Conservation (phyloP, 2,888 invertebrate genomes). For the Cynaeus angustus region DNA sequence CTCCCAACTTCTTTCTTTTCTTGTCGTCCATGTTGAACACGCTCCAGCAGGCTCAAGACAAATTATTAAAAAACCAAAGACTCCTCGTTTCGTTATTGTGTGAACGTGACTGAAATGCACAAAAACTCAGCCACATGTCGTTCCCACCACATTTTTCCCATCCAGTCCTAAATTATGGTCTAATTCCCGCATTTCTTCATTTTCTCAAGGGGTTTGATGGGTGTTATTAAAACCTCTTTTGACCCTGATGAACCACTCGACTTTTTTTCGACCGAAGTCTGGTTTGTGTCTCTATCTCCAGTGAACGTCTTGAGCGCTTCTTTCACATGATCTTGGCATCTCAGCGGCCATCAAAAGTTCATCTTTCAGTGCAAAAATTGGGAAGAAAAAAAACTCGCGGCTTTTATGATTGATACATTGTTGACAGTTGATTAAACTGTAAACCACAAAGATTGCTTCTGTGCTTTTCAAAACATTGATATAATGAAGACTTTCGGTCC, state of each 20-base stretch:
- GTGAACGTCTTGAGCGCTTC: slow-evolving; percentile 47
- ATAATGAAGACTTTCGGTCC: background rate
- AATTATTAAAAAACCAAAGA: slow-evolving; percentile 18
- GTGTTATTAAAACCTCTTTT: slow-evolving; percentile 51
- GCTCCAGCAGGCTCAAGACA: slow-evolving; percentile 8
- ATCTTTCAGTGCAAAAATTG: too few relatives aligned
- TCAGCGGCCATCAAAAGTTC: slow-evolving; percentile 22
- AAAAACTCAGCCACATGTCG: slow-evolving; percentile 33
- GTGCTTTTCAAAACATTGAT: too few relatives aligned
- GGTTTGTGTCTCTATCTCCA: slow-evolving; percentile 53
- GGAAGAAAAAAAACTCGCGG: slow-evolving; percentile 15
- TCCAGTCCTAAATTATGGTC: slow-evolving; percentile 25
- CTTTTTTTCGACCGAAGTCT: slow-evolving; percentile 52
- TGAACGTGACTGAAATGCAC: slow-evolving; percentile 41
- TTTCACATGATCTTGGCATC: slow-evolving; percentile 37
- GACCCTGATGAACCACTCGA: slow-evolving; percentile 48
- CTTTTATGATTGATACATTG: slow-evolving; percentile 29
- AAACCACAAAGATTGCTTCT: too few relatives aligned
- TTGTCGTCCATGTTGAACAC: slow-evolving; percentile 11
- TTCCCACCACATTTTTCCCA: slow-evolving; percentile 31
- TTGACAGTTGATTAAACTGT: slow-evolving; percentile 31
- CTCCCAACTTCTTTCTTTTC: background rate
- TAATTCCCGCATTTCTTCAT: slow-evolving; percentile 26
- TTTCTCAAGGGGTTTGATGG: slow-evolving; percentile 47
- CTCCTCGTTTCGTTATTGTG: slow-evolving; percentile 24